These are phyloP conservation scores for Hippotragus niger DNA, from an alignment of 2,113 vertebrate species.

Conservation along the genomic window DNA sequence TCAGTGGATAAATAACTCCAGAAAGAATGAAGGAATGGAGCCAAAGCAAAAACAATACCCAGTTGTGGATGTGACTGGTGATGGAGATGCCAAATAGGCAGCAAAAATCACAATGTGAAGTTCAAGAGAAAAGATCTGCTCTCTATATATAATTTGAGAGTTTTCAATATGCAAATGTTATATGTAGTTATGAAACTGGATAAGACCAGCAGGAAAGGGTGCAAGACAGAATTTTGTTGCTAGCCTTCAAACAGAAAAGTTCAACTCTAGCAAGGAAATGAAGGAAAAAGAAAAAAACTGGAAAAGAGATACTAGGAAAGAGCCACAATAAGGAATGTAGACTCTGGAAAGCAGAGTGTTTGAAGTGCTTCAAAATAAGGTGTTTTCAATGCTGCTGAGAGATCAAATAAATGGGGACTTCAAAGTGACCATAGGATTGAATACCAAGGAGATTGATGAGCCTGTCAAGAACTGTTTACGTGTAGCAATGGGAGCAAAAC, in stretches of 20 bases:
- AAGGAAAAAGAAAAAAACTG: rapidly evolving
- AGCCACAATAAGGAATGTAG: neutral
- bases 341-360: neutral
- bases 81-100: neutral
- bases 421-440: neutral
- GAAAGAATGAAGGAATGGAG: too few relatives aligned
- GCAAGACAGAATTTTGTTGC: neutral
- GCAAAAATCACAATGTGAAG: neutral
- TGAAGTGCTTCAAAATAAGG: neutral
- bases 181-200: neutral
- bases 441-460: neutral
- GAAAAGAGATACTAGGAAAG: neutral
- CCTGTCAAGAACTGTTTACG: neutral
- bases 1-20: too few relatives aligned
- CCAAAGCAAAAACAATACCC: too few relatives aligned
- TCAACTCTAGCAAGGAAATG: neutral
- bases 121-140: neutral
- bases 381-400: neutral
- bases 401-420: neutral
- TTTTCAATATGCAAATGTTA: neutral
- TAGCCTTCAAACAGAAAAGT: neutral
- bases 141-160: neutral
- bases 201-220: neutral
- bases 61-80: too few relatives aligned
- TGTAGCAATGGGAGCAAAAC: neutral